Percentiles rank a stretch among this genome's conserved stretches.
Evolutionary conservation across 1,140 invertebrate species (phyloP).

Genomic region (Achatina immaculata): DNA sequence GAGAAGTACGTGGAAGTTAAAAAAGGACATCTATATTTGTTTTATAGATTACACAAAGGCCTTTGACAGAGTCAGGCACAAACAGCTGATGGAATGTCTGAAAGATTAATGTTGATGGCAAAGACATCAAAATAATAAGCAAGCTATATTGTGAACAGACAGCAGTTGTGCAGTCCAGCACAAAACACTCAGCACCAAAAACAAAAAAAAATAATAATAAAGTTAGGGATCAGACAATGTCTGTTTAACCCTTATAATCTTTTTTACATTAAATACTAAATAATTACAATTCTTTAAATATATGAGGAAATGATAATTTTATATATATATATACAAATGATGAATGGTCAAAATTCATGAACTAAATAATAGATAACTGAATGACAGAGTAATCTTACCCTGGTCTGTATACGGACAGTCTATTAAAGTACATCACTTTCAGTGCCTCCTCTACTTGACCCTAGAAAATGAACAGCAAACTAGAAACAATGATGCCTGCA

Average conservation of each 20-base stretch:
- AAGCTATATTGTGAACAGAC: too few species aligned
- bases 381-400: slow-evolving; percentile 46
- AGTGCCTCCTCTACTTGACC: slow-evolving; percentile 59
- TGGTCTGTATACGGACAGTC: slow-evolving; percentile 58
- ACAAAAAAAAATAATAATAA: too few species aligned
- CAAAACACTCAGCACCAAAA: too few species aligned
- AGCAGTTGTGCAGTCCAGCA: too few species aligned
- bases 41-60: too few species aligned
- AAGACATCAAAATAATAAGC: too few species aligned
- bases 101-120: too few species aligned
- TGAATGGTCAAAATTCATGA: background rate
- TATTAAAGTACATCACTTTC: slow-evolving; percentile 53
- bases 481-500: background rate
- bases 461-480: slow-evolving; percentile 34
- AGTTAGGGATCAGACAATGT: background rate
- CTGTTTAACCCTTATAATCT: background rate
- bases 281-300: background rate
- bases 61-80: too few species aligned
- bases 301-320: background rate
- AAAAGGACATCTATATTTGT: too few species aligned
- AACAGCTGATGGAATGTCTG: too few species aligned
- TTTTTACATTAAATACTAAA: background rate
- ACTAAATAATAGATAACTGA: background rate
- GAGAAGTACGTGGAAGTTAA: too few species aligned
- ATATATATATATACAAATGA: background rate